Conservation (phyloP, 2,888 invertebrate species). For the Xestia rhomboidea region DNA sequence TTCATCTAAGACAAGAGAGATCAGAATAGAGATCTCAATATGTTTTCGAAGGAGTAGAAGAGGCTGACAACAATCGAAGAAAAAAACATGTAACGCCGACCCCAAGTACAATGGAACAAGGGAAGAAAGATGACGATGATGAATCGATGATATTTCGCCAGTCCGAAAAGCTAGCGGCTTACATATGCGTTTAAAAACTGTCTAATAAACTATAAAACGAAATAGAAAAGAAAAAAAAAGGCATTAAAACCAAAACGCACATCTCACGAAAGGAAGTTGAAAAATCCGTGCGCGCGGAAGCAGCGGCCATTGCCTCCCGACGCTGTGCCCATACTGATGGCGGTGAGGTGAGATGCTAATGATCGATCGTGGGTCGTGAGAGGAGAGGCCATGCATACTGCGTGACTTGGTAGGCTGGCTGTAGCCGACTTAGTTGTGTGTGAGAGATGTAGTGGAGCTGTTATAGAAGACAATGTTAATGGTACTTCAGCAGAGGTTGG, state of each 20-base stretch:
- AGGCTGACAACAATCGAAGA: neutral
- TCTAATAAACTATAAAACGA: slow-evolving; percentile 3
- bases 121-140: neutral
- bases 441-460: slow-evolving; percentile 15
- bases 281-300: slow-evolving; percentile 83
- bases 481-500: neutral
- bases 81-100: neutral
- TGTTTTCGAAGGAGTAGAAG: neutral
- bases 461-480: neutral
- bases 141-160: neutral
- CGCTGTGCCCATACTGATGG: slow-evolving; percentile 83
- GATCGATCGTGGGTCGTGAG: slow-evolving; percentile 72
- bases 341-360: slow-evolving; percentile 75
- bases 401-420: slow-evolving; percentile 69
- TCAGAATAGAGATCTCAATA: too few relatives aligned
- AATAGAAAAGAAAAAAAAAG: slow-evolving; percentile 21
- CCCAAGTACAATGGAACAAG: neutral
- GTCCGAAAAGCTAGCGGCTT: neutral
- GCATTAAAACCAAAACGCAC: slow-evolving; percentile 48
- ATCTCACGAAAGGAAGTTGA: slow-evolving; percentile 80
- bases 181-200: neutral
- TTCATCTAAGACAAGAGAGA: neutral
- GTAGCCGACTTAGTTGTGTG: slow-evolving; percentile 32
- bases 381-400: slow-evolving; percentile 68
- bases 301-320: slow-evolving; percentile 80